phyloP scores from a whole-genome alignment of 2,888 invertebrate species.

The Chymomyza amoena region DNA sequence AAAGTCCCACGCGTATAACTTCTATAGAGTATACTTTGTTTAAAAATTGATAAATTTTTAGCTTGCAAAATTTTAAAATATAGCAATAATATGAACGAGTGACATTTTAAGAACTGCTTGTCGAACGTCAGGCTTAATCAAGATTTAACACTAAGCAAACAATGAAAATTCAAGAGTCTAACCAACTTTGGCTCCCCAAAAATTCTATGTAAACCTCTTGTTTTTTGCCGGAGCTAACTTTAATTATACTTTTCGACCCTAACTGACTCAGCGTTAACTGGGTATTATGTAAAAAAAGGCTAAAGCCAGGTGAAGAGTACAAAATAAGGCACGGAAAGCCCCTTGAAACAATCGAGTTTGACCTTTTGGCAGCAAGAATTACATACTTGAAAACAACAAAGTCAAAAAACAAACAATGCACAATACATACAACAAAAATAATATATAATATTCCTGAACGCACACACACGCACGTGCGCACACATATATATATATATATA shows the following conservation, averaged over 20 bases:
- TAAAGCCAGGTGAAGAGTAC: conserved; percentile 19
- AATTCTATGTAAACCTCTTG: neutral
- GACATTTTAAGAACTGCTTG: too few relatives aligned
- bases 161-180: neutral
- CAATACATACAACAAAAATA: conserved; percentile 7
- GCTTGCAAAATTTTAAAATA: too few relatives aligned
- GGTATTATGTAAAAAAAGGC: conserved; percentile 17
- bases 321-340: conserved; percentile 53
- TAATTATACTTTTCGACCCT: conserved; percentile 30
- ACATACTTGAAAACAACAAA: conserved; percentile 7
- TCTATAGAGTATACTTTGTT: too few relatives aligned
- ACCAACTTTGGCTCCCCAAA: neutral
- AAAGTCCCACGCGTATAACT: too few relatives aligned
- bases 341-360: conserved; percentile 56
- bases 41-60: too few relatives aligned
- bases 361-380: conserved; percentile 42
- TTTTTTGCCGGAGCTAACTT: neutral
- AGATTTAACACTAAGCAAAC: neutral
- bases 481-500: neutral
- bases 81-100: too few relatives aligned
- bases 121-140: too few relatives aligned
- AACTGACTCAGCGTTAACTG: conserved; percentile 40
- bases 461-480: neutral
- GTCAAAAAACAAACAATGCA: conserved; percentile 30
- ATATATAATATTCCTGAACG: neutral